A percentile compares a stretch with the other conserved stretches of the same genome.
These are phyloP conservation scores for Syrista parreyssii DNA, from an alignment of 2,888 invertebrate genomes.

Conservation along the genomic window DNA sequence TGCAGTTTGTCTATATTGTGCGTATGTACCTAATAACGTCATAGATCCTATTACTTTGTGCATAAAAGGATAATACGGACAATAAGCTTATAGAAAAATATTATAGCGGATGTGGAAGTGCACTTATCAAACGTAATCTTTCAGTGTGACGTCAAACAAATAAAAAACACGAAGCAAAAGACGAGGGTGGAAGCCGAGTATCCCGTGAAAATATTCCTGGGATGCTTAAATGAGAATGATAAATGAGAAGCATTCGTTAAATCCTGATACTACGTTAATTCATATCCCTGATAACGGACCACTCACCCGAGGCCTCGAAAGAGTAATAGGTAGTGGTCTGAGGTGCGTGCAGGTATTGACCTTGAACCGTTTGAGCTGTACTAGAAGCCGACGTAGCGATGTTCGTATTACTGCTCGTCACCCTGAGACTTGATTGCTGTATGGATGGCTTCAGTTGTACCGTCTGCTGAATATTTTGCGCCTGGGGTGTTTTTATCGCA, in stretches of 20 bases:
- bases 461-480: constrained; percentile 36
- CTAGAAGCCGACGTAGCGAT: constrained; percentile 34
- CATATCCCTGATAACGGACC: constrained; percentile 1
- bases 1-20: constrained; percentile 57
- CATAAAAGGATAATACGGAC: neutral
- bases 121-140: neutral
- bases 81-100: neutral
- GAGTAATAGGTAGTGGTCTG: constrained; percentile 59
- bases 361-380: constrained; percentile 49
- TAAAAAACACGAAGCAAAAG: neutral
- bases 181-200: neutral
- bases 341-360: constrained; percentile 55
- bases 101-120: neutral
- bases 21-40: constrained; percentile 46
- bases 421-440: constrained; percentile 28
- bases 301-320: constrained; percentile 55
- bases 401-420: constrained; percentile 28
- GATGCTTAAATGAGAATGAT: neutral
- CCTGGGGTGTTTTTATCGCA: constrained; percentile 37
- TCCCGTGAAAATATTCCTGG: neutral
- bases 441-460: constrained; percentile 55
- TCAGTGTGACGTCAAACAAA: neutral
- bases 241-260: neutral
- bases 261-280: neutral
- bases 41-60: neutral